A percentile compares a stretch with the other conserved stretches of the same genome.
Conservation (phyloP, 2,113 vertebrate genomes). For the Colaptes auratus region DNA sequence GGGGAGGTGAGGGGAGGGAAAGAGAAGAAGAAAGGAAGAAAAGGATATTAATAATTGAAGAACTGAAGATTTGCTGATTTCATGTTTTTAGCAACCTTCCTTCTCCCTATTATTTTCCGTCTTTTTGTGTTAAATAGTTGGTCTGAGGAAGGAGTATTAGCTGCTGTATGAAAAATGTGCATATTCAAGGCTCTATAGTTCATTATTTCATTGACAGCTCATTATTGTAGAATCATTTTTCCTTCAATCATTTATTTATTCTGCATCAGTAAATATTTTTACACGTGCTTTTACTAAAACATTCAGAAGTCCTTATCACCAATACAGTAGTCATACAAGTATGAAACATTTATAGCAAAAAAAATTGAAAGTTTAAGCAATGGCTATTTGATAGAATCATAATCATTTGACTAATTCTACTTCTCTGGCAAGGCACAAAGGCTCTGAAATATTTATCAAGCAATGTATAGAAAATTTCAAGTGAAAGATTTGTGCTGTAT, state of each 20-base stretch:
- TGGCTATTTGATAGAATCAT: not conserved
- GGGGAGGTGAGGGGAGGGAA: not conserved
- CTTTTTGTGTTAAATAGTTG: constrained; percentile 48
- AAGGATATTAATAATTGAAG: constrained; percentile 4
- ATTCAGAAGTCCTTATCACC: not conserved
- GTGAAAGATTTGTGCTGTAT: not conserved
- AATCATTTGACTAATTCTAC: not conserved
- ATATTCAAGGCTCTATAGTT: not conserved
- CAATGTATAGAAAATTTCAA: not conserved
- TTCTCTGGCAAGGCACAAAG: not conserved
- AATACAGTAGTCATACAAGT: not conserved
- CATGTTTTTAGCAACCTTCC: not conserved
- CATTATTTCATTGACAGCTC: not conserved
- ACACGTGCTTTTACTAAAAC: not conserved
- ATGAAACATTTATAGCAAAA: not conserved
- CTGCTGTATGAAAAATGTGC: not conserved
- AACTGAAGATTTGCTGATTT: not conserved
- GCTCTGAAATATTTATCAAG: not conserved
- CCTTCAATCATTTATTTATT: not conserved
- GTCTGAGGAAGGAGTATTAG: not conserved
- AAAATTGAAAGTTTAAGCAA: not conserved
- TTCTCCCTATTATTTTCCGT: not conserved
- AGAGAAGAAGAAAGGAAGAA: not conserved
- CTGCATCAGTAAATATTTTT: constrained; percentile 7
- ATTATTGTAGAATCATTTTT: not conserved